Evolutionary conservation across 2,113 vertebrate species (phyloP).

Genomic region (Murina feae): DNA sequence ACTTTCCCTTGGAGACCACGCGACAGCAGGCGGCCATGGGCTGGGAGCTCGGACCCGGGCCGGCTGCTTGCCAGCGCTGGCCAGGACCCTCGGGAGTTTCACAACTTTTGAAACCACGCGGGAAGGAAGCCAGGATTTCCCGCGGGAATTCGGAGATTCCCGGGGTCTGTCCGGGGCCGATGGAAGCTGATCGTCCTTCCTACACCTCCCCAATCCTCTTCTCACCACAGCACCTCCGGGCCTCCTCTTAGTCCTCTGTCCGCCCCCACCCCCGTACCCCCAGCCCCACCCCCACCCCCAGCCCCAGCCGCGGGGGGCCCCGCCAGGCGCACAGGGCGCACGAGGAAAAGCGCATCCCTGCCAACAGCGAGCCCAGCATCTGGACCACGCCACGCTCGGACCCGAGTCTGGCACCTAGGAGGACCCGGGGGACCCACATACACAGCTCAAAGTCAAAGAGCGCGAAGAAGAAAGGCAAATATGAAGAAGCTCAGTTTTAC

Average conservation of each 20-base stretch:
- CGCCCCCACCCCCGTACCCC: too few species aligned
- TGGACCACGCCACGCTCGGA: neutral
- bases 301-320: too few species aligned
- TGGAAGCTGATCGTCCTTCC: neutral
- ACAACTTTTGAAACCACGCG: neutral
- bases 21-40: fast-evolving
- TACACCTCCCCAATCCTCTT: fast-evolving
- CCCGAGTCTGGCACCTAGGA: neutral
- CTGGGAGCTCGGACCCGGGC: fast-evolving
- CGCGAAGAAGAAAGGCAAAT: neutral
- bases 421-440: neutral
- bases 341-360: neutral
- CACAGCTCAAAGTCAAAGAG: neutral
- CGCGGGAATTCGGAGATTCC: neutral
- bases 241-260: neutral
- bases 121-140: neutral
- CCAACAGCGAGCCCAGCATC: neutral
- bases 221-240: neutral
- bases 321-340: neutral
- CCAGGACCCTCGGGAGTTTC: neutral
- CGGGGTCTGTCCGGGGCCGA: fast-evolving
- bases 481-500: neutral
- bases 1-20: fast-evolving
- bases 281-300: too few species aligned
- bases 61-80: neutral